These are phyloP conservation scores for Ptilorrhoa leucosticta DNA, from an alignment of 2,113 vertebrate genomes.

Conservation along the genomic window DNA sequence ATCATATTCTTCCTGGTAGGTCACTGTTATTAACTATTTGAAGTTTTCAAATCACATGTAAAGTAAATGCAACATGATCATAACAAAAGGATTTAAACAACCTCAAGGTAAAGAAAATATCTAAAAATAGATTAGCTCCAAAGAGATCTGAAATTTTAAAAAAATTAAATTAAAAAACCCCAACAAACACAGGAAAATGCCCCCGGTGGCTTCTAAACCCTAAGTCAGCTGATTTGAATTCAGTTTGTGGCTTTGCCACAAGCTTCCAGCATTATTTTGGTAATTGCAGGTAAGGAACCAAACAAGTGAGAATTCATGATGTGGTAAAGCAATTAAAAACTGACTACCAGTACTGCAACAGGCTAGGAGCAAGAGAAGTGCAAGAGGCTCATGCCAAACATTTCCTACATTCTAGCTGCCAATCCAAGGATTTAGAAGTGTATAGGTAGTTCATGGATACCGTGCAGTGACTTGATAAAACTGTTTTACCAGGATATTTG, in stretches of 20 bases:
- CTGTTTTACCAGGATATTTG: background rate
- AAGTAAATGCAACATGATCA: background rate
- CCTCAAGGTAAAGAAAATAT: background rate
- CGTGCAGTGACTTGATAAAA: accelerated
- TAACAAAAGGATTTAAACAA: background rate
- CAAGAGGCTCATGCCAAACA: background rate
- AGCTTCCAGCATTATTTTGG: background rate
- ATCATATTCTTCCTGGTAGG: background rate
- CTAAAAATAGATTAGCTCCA: background rate
- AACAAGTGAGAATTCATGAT: background rate
- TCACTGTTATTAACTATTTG: background rate
- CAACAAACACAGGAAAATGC: background rate
- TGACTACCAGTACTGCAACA: background rate
- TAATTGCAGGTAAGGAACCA: background rate
- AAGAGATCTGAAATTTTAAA: background rate
- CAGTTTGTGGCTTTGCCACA: background rate
- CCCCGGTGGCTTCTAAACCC: background rate
- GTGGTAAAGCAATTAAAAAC: background rate
- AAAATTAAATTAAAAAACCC: background rate
- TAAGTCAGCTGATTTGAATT: background rate
- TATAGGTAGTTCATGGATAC: background rate
- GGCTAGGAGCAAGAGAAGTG: background rate
- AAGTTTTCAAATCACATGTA: background rate
- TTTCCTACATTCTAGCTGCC: background rate
- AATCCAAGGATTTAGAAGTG: background rate